These are phyloP conservation scores for Hippocampus mohnikei DNA, from an alignment of 2,113 vertebrate genomes.

Conservation along the genomic window DNA sequence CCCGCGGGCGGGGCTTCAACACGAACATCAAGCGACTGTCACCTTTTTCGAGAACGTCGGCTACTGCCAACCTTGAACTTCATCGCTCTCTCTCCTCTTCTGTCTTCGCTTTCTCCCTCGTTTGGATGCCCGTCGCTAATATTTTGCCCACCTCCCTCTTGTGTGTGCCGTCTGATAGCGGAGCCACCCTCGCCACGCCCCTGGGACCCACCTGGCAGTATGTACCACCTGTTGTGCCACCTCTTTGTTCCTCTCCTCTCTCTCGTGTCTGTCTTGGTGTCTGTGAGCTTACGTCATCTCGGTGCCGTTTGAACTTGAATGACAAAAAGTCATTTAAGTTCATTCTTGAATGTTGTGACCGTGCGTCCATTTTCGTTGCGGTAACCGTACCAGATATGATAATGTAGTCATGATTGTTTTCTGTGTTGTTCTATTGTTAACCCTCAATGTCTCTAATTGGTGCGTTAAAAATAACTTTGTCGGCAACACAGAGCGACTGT, in stretches of 20 bases:
- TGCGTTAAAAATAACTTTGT: background rate
- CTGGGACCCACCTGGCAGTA: constrained; percentile 90
- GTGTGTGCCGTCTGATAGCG: constrained; percentile 85
- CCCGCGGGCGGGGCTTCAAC: background rate
- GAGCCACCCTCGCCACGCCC: constrained; percentile 81
- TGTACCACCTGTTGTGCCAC: constrained; percentile 80
- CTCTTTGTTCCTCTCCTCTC: constrained; percentile 32
- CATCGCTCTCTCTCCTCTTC: constrained; percentile 9
- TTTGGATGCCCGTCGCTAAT: constrained; percentile 71
- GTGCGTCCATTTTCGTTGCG: background rate
- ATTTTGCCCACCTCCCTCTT: constrained; percentile 80
- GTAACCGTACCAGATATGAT: constrained; percentile 13
- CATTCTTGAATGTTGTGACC: background rate
- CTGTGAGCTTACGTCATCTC: constrained; percentile 33
- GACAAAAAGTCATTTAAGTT: background rate
- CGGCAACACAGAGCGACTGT: background rate
- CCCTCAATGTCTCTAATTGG: constrained; percentile 27
- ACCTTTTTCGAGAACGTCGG: constrained; percentile 8
- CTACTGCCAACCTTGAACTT: background rate
- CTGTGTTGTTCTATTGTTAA: constrained; percentile 45
- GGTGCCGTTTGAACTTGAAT: constrained; percentile 13
- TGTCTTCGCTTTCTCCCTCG: constrained; percentile 38
- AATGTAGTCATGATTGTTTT: constrained; percentile 11
- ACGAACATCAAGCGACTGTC: background rate
- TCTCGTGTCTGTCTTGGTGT: constrained; percentile 8